These are phyloP conservation scores for Isurus oxyrinchus DNA, from an alignment of 2,113 vertebrate species.

Conservation along the genomic window DNA sequence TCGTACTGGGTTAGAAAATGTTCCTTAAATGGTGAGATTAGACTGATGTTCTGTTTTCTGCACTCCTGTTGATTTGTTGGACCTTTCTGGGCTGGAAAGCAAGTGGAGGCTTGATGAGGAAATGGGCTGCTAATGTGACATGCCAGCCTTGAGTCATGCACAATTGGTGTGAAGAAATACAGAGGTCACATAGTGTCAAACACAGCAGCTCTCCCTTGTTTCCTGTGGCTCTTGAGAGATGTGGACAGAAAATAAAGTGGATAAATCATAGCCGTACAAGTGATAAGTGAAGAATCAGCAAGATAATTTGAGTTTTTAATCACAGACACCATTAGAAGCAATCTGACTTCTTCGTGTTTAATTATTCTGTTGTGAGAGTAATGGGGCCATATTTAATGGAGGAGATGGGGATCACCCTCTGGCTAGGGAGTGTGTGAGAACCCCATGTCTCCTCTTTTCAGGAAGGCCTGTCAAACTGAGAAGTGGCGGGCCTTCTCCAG, in stretches of 20 bases:
- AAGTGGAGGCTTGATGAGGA: constrained; percentile 79
- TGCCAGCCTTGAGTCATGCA: constrained; percentile 89
- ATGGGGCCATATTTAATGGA: neutral
- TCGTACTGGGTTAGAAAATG: constrained; percentile 78
- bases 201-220: constrained; percentile 64
- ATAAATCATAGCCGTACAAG: constrained; percentile 75
- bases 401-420: too few relatives aligned
- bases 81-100: constrained; percentile 77
- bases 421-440: neutral
- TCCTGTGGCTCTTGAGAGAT: constrained; percentile 62
- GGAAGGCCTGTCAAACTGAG: neutral
- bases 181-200: constrained; percentile 79
- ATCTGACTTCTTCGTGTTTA: neutral
- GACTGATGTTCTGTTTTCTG: constrained; percentile 84
- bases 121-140: constrained; percentile 76
- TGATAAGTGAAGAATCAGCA: constrained; percentile 57
- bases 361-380: neutral
- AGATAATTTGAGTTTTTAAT: constrained; percentile 43
- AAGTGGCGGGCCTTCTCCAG: neutral
- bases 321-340: neutral
- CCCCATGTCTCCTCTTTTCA: neutral
- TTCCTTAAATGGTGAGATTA: constrained; percentile 82
- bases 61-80: constrained; percentile 86
- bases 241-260: constrained; percentile 68
- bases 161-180: constrained; percentile 79